phyloP scores from a whole-genome alignment of 2,888 invertebrate species.

The Trissoscelio sp. region DNA sequence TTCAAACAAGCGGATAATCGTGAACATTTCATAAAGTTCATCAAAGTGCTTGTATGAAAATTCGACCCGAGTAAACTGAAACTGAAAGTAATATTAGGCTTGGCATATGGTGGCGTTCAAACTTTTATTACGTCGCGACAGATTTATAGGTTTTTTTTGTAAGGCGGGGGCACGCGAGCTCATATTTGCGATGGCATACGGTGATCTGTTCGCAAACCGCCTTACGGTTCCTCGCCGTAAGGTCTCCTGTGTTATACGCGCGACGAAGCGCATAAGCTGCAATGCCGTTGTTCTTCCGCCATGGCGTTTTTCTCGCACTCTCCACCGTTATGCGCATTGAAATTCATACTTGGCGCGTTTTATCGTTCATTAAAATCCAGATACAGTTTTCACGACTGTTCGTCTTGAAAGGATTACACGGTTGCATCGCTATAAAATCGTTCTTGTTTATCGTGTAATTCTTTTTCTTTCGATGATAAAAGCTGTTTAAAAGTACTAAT shows the following conservation, averaged over 20 bases:
- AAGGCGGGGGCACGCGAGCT: slow-evolving; percentile 1
- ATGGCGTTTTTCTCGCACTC: slow-evolving; percentile 37
- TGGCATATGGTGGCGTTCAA: slow-evolving; percentile 38
- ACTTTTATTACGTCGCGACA: slow-evolving; percentile 53
- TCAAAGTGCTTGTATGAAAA: slow-evolving; percentile 23
- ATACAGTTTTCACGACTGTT: slow-evolving; percentile 55
- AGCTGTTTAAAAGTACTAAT: no score
- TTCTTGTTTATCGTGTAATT: no score
- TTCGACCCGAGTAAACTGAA: slow-evolving; percentile 14
- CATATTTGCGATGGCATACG: slow-evolving; percentile 39
- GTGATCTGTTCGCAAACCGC: slow-evolving; percentile 11
- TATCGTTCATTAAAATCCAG: slow-evolving; percentile 58
- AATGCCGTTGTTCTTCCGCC: slow-evolving; percentile 36
- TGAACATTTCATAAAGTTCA: slow-evolving; percentile 2
- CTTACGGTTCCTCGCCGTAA: slow-evolving; percentile 18
- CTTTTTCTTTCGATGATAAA: no score
- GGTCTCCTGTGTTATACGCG: slow-evolving; percentile 45
- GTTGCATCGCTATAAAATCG: no score
- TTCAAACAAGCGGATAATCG: slow-evolving; percentile 6
- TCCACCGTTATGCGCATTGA: slow-evolving; percentile 61
- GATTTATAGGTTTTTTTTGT: slow-evolving; percentile 48
- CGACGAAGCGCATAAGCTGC: slow-evolving; percentile 56
- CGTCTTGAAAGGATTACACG: slow-evolving; percentile 30
- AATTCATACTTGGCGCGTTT: slow-evolving; percentile 52
- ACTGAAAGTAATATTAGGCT: slow-evolving; percentile 43